Conservation (phyloP, 1,140 invertebrate genomes). For the Drosophila gunungcola region DNA sequence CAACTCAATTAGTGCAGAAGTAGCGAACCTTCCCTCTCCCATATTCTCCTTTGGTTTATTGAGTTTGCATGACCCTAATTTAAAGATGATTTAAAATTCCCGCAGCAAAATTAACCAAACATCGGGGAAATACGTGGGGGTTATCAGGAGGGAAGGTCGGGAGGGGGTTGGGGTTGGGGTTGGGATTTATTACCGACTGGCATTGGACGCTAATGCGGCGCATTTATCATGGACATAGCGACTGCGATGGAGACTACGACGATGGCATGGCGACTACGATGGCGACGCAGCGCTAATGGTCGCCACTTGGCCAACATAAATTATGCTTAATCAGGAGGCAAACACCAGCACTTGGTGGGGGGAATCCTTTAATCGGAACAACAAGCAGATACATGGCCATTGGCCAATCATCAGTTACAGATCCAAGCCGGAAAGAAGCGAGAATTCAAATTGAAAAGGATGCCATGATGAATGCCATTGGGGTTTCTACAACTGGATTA, state of each 20-base stretch:
- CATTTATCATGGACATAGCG: conserved; percentile 70
- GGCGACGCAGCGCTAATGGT: conserved; percentile 67
- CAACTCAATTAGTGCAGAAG: conserved; percentile 62
- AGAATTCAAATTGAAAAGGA: conserved; percentile 2
- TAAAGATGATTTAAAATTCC: conserved; percentile 83
- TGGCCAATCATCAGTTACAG: conserved; percentile 3
- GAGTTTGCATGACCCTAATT: conserved; percentile 81
- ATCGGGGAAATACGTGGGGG: conserved; percentile 38
- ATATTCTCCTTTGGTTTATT: conserved; percentile 65
- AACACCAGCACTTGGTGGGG: conserved; percentile 9
- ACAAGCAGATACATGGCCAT: conserved; percentile 44
- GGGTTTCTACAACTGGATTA: neutral
- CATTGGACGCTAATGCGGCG: conserved; percentile 71
- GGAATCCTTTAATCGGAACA: conserved; percentile 63
- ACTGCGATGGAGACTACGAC: conserved; percentile 6
- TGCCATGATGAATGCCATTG: neutral
- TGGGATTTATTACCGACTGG: conserved; percentile 62
- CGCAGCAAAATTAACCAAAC: conserved; percentile 79
- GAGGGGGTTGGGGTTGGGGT: neutral
- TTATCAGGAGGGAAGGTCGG: neutral
- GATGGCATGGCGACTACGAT: neutral
- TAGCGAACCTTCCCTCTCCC: neutral
- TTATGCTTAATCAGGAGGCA: conserved; percentile 71
- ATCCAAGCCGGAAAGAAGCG: neutral
- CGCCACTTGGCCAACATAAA: conserved; percentile 78